Conservation (phyloP, 2,888 invertebrate genomes). For the Rhopalosiphum nymphaeae region DNA sequence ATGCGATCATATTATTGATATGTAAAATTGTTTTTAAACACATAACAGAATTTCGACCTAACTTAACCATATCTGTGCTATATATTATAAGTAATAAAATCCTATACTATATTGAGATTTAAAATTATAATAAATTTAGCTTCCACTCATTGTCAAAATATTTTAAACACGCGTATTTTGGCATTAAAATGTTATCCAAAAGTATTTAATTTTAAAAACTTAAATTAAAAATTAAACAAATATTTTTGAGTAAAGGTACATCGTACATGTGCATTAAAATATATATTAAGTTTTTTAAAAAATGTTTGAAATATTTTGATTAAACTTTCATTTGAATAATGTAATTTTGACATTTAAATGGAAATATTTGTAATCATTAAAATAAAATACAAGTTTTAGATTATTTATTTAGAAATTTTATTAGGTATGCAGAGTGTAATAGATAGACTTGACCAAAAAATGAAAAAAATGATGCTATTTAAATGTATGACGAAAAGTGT, state of each 20-base stretch:
- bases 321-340: background rate
- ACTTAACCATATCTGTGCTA: background rate
- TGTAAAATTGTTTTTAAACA: background rate
- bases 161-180: background rate
- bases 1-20: background rate
- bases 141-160: background rate
- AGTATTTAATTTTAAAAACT: background rate
- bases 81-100: background rate
- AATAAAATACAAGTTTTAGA: background rate
- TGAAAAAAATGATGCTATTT: no score
- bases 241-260: background rate
- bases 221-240: background rate
- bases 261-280: background rate
- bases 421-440: no score
- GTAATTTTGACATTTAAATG: background rate
- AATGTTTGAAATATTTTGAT: constrained; percentile 2
- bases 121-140: background rate
- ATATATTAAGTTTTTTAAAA: background rate
- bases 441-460: no score
- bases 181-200: background rate
- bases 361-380: background rate
- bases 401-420: background rate
- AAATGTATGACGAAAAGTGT: no score
- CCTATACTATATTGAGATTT: background rate
- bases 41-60: background rate